These are phyloP conservation scores for Sciurus vulgaris DNA, from an alignment of 2,797 vertebrate species.

Conservation along the genomic window DNA sequence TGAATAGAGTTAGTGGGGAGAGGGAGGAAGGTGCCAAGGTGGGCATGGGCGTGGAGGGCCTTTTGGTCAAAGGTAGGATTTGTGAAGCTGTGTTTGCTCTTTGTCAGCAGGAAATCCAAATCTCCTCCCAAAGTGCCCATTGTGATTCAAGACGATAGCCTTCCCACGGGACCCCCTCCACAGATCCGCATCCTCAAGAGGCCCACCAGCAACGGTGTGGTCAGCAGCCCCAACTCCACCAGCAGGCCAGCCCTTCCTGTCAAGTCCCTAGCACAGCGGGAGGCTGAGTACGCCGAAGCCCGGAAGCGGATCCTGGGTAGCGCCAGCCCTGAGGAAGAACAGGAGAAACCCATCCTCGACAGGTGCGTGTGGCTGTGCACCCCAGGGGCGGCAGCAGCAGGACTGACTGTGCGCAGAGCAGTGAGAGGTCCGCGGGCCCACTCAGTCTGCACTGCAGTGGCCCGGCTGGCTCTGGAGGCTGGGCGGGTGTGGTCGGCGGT, in stretches of 20 bases:
- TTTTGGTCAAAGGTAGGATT: not conserved
- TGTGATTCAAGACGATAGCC: conserved; percentile 96
- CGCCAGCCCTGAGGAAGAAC: conserved; percentile 95
- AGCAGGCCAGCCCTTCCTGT: conserved; percentile 94
- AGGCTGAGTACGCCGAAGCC: conserved; percentile 98
- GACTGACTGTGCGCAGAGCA: not conserved
- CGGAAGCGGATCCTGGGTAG: conserved; percentile 97
- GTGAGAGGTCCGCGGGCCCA: not conserved
- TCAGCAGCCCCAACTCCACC: conserved; percentile 90
- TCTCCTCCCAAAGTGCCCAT: conserved; percentile 94
- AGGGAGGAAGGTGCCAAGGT: not conserved
- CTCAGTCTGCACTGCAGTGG: not conserved
- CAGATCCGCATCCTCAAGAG: conserved; percentile 99
- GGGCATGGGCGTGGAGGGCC: not conserved
- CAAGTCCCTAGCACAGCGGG: conserved; percentile 97
- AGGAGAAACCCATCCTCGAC: conserved; percentile 95
- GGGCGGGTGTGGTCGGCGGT: too few relatives aligned
- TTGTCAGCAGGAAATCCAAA: conserved; percentile 91
- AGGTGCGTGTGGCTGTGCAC: conserved; percentile 86
- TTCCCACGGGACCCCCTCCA: conserved; percentile 93
- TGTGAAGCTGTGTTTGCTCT: conserved; percentile 70
- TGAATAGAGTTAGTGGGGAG: not conserved
- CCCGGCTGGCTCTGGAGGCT: not conserved
- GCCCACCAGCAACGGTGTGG: conserved; percentile 94
- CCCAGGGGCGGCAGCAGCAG: not conserved